A percentile compares a stretch with the other conserved stretches of the same genome.
These are phyloP conservation scores for Scrobipalpa costella DNA, from an alignment of 2,888 invertebrate genomes.

Conservation along the genomic window DNA sequence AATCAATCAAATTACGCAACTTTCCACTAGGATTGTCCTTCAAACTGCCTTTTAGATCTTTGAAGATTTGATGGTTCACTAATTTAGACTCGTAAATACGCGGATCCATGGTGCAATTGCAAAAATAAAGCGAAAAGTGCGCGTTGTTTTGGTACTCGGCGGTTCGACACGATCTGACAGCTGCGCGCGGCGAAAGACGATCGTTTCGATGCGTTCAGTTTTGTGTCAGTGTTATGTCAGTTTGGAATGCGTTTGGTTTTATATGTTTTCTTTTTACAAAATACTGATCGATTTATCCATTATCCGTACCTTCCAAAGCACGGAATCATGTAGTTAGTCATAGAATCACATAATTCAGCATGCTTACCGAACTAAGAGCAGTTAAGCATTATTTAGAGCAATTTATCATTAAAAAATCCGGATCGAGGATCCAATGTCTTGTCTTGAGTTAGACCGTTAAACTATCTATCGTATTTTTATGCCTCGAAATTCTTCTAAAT, in stretches of 20 bases:
- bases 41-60: constrained; percentile 78
- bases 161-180: constrained; percentile 14
- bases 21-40: constrained; percentile 76
- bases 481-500: no score
- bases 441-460: no score
- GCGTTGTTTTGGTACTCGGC: constrained; percentile 20
- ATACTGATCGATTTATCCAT: no score
- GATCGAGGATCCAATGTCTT: no score
- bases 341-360: no score
- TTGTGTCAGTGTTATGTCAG: background rate
- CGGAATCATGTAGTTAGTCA: no score
- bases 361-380: no score
- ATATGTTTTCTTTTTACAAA: background rate
- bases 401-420: no score
- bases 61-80: constrained; percentile 82
- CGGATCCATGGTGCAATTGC: constrained; percentile 73
- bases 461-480: no score
- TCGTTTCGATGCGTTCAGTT: constrained; percentile 11
- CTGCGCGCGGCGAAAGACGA: constrained; percentile 2
- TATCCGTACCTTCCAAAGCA: no score
- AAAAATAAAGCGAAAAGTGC: background rate
- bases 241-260: constrained; percentile 13
- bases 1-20: constrained; percentile 83
- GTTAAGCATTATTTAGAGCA: no score
- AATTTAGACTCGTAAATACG: constrained; percentile 81